phyloP scores from a whole-genome alignment of 2,888 invertebrate genomes.

The Callyntrura guangdongensis region DNA sequence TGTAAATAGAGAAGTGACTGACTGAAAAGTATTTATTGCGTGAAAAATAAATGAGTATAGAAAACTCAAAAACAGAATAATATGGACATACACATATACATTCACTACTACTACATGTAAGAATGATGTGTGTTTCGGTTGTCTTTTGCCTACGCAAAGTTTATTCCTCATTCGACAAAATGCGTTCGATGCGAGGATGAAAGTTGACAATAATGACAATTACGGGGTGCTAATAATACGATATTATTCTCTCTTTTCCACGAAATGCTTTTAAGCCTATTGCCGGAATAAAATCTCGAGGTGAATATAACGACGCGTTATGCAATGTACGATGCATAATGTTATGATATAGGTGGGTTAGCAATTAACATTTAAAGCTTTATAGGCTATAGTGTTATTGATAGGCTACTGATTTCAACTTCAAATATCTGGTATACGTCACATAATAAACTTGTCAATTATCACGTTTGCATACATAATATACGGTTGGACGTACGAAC shows the following conservation, averaged over 20 bases:
- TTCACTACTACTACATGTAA: too few relatives aligned
- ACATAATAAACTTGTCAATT: constrained; percentile 17
- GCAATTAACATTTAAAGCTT: constrained; percentile 7
- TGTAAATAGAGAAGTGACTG: background rate
- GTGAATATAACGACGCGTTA: background rate
- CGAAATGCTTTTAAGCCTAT: background rate
- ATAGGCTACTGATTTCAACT: background rate
- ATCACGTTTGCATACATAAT: background rate
- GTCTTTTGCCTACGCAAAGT: constrained; percentile 49
- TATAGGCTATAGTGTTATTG: background rate
- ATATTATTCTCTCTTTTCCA: constrained; percentile 30
- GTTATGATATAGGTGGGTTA: background rate
- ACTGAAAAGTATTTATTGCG: constrained; percentile 48
- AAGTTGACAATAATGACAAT: constrained; percentile 71
- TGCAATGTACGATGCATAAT: background rate
- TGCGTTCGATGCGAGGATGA: constrained; percentile 46
- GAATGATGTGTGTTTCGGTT: background rate
- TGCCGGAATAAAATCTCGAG: too few relatives aligned
- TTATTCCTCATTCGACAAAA: constrained; percentile 67
- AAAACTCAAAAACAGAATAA: background rate
- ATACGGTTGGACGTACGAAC: background rate
- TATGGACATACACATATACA: too few relatives aligned
- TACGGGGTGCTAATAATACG: constrained; percentile 67
- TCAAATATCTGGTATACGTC: constrained; percentile 31
- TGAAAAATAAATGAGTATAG: constrained; percentile 50